Evolutionary conservation across 2,888 invertebrate genomes (phyloP), one percentile per base, ranked within the genome.

Genomic region (Eutolmus rufibarbis): DNA sequence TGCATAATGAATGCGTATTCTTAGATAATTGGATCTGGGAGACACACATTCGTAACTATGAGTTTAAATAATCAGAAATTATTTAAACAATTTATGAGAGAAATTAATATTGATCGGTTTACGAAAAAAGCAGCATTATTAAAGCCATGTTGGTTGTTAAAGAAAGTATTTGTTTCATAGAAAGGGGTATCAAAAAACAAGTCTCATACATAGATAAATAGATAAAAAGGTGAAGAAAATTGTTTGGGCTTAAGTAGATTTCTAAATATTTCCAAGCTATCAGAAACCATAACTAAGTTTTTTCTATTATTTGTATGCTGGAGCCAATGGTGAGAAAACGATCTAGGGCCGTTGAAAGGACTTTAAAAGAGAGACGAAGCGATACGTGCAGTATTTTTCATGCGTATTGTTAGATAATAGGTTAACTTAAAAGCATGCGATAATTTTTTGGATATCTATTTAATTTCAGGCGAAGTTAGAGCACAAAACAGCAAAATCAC

Each of bases 401-500:
- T 19, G 51, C n/a, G 14, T 51, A 51, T 51, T 51, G 1, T 51
- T n/a, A n/a, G n/a, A n/a, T n/a, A 5, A 14, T 16, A 51, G 7
- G 19, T 51, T 19, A n/a, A 51, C 5, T 51, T 19, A 51, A 51
- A 7, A 51, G 19, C 51, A 51, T 51, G 51, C 51, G 7, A 51
- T 1, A 16, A 16, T 51, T 51, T 51, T n/a, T 5, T 51, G 12
- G 16, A 14, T n/a, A 51, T 16, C 9, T 19, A 1, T 19, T 5
- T 16, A 51, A 51, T 51, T 51, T n/a, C 51, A n/a, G 51, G 16
- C 51, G 7, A 19, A n/a, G 7, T 51, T 51, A 51, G 51, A 16
- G 23, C 79, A 79, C 79, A 79, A 79, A 79, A 79, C 79, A 79
- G 43, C 79, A 79, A 51, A 79, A 31, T 31, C 51, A 51, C 79